phyloP scores from a whole-genome alignment of 2,888 invertebrate species.

The Scaeva pyrastri region DNA sequence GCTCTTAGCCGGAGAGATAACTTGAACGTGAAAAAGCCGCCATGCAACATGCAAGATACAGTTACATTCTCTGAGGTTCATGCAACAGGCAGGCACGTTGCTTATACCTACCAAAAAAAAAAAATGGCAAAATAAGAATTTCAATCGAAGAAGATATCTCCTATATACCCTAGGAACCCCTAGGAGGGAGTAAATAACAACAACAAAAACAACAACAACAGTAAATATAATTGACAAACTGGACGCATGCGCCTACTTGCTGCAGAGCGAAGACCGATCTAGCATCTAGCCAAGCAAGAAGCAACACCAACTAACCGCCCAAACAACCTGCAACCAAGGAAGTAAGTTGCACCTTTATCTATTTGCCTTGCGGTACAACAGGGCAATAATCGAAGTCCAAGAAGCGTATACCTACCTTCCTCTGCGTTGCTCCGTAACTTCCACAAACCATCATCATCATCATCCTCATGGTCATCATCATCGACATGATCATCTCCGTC shows the following conservation, averaged over 20 bases:
- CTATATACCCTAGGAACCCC: neutral
- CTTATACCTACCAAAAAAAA: too few relatives aligned
- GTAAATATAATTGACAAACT: slow-evolving; percentile 73
- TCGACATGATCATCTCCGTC: slow-evolving; percentile 20
- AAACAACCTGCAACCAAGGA: slow-evolving; percentile 76
- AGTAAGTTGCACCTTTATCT: slow-evolving; percentile 72
- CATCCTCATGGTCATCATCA: slow-evolving; percentile 17
- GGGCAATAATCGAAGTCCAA: slow-evolving; percentile 65
- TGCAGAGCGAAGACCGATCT: slow-evolving; percentile 48
- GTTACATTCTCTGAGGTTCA: slow-evolving; percentile 74
- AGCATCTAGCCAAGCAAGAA: slow-evolving; percentile 38
- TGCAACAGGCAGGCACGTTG: slow-evolving; percentile 44
- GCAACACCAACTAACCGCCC: slow-evolving; percentile 63
- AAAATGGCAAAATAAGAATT: slow-evolving; percentile 42
- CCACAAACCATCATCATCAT: slow-evolving; percentile 19
- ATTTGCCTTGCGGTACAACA: slow-evolving; percentile 72
- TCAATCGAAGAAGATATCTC: slow-evolving; percentile 72
- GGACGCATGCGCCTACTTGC: slow-evolving; percentile 73
- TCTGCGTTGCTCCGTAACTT: slow-evolving; percentile 1
- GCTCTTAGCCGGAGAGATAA: slow-evolving; percentile 27
- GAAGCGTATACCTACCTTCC: slow-evolving; percentile 23
- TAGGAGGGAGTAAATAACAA: slow-evolving; percentile 33
- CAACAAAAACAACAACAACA: slow-evolving; percentile 43
- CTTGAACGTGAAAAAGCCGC: slow-evolving; percentile 68
- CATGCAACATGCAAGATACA: slow-evolving; percentile 76